Base-by-base conservation (phyloP, 2,888 invertebrate species). In the Macaria notata region DNA sequence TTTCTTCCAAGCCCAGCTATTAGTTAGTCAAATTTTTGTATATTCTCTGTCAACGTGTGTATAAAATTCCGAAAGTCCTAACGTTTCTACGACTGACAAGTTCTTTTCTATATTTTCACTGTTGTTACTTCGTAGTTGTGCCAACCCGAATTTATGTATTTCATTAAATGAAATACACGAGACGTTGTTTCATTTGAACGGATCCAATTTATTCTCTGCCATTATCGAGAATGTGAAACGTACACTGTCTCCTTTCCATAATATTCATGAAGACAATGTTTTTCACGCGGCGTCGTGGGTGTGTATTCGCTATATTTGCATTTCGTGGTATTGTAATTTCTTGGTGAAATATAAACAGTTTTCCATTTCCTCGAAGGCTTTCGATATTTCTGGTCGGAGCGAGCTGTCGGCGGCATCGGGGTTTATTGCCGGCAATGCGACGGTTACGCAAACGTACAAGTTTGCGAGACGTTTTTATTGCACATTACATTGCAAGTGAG, bases 91-190 rank as follows among this genome's bases (percentile, higher is more conserved):
- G 83, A 85, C 81, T 83, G 81, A 86, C 66, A 71, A 78, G 78
- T 75, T 79, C 75, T 79, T 82, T 73, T 73, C 69, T 81, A 79
- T 84, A 84, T 83, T 79, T 85, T 76, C 77, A 83, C 76, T 81
- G 83, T 88, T 86, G 70, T 81, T 83, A 83, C 75, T 79, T 82
- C 81, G 81, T 88, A 86, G 88, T 86, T 87, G 88, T 89, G 89
- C 87, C 89, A 89, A 89, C 83, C 89, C 89, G 89, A 89, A 89
- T 89, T 89, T 89, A 86, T 81, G 84, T 87, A 77, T 88, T 88
- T 86, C 88, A 89, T 88, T 76, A 85, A 88, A 88, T 88, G 88
- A 70, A 84, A 83, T 84, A 76, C 78, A 78, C 57, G 56, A 62
- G 48, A 56, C 49, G 39, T 62, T 42, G 57, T 57, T 62, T 65